Evolutionary conservation across 2,113 vertebrate species (phyloP).

Genomic region (Brachyhypopomus gauderio): DNA sequence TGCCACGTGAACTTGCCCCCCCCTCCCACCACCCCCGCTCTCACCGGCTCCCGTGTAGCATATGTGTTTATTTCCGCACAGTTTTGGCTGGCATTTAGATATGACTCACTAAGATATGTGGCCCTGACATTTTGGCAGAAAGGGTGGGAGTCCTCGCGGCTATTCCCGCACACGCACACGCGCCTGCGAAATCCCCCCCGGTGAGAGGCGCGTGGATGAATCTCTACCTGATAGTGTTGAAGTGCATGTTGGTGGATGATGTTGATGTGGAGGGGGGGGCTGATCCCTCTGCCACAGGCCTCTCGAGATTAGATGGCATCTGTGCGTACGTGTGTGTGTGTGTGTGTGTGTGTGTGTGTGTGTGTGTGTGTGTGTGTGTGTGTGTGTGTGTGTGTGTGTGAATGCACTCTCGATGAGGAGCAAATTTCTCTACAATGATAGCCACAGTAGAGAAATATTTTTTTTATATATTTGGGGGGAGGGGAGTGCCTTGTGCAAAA

Average conservation of each 20-base stretch:
- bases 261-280: too few species aligned
- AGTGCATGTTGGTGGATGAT: conserved; percentile 13
- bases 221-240: conserved; percentile 38
- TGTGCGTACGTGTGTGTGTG: conserved; percentile 17
- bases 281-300: neutral
- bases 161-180: conserved; percentile 49
- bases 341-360: conserved; percentile 21
- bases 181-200: conserved; percentile 1
- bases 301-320: conserved; percentile 23
- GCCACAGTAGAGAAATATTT: neutral
- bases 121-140: conserved; percentile 48
- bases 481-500: too few species aligned
- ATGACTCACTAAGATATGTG: conserved; percentile 54
- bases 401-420: neutral
- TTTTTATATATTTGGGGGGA: too few species aligned
- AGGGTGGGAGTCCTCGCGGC: conserved; percentile 45
- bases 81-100: conserved; percentile 69
- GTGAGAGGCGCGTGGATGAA: conserved; percentile 16
- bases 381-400: conserved; percentile 26
- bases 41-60: conserved; percentile 53
- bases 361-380: conserved; percentile 21
- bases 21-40: conserved; percentile 17
- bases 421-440: neutral
- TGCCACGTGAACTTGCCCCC: conserved; percentile 56
- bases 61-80: conserved; percentile 54